A percentile compares a stretch with the other conserved stretches of the same genome.
These are phyloP conservation scores for Pogonophryne albipinna DNA, from an alignment of 2,797 vertebrate genomes.

Conservation along the genomic window DNA sequence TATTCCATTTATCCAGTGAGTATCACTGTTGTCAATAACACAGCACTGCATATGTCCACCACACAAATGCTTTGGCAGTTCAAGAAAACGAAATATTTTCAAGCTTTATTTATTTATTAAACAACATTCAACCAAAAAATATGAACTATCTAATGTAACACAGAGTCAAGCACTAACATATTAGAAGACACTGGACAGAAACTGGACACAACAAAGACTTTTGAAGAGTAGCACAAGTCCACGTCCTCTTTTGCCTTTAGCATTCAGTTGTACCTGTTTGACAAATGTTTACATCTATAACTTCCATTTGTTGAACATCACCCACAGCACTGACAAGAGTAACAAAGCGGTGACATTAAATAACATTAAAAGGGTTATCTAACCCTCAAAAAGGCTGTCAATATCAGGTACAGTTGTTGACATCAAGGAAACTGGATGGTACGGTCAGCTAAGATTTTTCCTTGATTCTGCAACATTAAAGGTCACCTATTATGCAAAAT, in stretches of 20 bases:
- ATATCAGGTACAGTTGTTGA: slow-evolving; percentile 12
- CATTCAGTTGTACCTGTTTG: slow-evolving; percentile 23
- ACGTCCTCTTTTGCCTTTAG: slow-evolving; percentile 15
- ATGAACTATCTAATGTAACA: slow-evolving; percentile 65
- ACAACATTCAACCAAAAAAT: slow-evolving; percentile 62
- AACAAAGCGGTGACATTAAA: slow-evolving; percentile 47
- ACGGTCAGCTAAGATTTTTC: neutral
- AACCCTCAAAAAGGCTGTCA: slow-evolving; percentile 22
- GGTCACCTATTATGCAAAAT: too few species aligned
- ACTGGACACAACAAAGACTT: slow-evolving; percentile 38
- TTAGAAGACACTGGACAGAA: slow-evolving; percentile 44
- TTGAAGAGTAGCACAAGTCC: slow-evolving; percentile 24
- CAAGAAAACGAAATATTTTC: slow-evolving; percentile 24
- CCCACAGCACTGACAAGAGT: slow-evolving; percentile 27
- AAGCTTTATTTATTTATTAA: slow-evolving; percentile 75
- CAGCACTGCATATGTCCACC: neutral
- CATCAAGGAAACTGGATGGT: slow-evolving; percentile 16
- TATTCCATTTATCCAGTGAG: slow-evolving; percentile 44
- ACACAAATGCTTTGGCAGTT: neutral
- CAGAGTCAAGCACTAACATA: slow-evolving; percentile 58
- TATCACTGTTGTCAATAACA: slow-evolving; percentile 43
- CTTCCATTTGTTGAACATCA: slow-evolving; percentile 25
- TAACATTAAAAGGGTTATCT: slow-evolving; percentile 27
- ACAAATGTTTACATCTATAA: slow-evolving; percentile 62
- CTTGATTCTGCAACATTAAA: slow-evolving; percentile 14